Evolutionary conservation across 2,113 vertebrate species (phyloP), one percentile per base, ranked within the genome.

Genomic region (Crypturellus undulatus): DNA sequence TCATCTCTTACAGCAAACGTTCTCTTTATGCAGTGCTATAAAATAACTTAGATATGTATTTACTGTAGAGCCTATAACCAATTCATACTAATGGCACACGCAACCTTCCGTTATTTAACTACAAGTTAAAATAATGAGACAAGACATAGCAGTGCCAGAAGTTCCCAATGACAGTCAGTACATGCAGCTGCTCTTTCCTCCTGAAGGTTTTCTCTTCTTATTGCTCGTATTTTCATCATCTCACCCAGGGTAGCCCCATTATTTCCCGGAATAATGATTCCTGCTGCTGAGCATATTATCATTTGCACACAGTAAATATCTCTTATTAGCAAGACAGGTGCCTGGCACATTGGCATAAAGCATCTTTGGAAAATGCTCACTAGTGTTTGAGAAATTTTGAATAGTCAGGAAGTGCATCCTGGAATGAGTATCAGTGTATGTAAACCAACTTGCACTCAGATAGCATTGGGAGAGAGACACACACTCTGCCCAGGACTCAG

Each of bases 41-140:
- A 54, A 83, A 90, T 32, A 51, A 64, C 40, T 90, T 51, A 77
- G 68, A 63, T 65, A 84, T 21, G 16, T 77, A 78, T 90, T 80
- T 92, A 81, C 47, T 58, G 19, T 45, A 60, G 54, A 67, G 32
- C 56, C 75, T 84, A 79, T 64, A 90, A 60, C 32, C 22, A 91
- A 28, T 28, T 62, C 49, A 45, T n/a, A 68, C 51, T 67, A 84
- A 63, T 49, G 6, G 16, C n/a, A 63, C 1, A 67, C 16, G 63
- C 87, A 85, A 70, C 45, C 63, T 60, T 87, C 59, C 45, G 25
- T 89, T 84, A 89, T 75, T 82, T 87, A 90, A 80, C 26, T 77
- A 45, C 10, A 45, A 76, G 63, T 82, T 82, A 67, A 89, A 87
- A 77, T 34, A 84, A 81, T 25, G 78, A 70, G 38, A 40, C 2